These are phyloP conservation scores for Bufo bufo DNA, from an alignment of 2,113 vertebrate genomes.

Conservation along the genomic window DNA sequence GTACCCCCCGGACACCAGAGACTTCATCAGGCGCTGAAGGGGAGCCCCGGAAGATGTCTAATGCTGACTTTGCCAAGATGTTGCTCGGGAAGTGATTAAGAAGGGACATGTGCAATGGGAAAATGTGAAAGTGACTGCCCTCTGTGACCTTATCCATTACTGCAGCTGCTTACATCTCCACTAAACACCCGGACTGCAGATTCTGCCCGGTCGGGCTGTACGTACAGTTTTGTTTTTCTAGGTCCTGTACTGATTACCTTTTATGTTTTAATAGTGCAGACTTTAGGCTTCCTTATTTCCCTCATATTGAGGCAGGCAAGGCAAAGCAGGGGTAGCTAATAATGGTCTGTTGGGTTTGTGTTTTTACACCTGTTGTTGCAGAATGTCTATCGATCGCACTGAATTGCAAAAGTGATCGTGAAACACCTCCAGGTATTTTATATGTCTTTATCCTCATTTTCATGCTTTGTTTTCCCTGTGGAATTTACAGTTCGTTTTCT, in stretches of 20 bases:
- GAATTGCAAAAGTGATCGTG: slow-evolving; percentile 11
- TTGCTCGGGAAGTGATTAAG: slow-evolving; percentile 84
- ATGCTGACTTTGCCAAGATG: slow-evolving; percentile 94
- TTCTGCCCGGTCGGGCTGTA: slow-evolving; percentile 4
- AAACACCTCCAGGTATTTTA: slow-evolving; percentile 33
- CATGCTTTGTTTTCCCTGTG: slow-evolving; percentile 17
- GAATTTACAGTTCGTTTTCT: neutral
- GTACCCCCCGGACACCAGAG: slow-evolving; percentile 69
- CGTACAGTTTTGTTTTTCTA: neutral
- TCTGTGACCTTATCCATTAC: slow-evolving; percentile 77
- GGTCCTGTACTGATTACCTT: slow-evolving; percentile 1
- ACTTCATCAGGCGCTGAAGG: slow-evolving; percentile 58
- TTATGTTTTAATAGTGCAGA: slow-evolving; percentile 48
- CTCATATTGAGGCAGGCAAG: slow-evolving; percentile 57
- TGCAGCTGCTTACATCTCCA: slow-evolving; percentile 47
- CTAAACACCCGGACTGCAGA: slow-evolving; percentile 52
- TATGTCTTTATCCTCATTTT: slow-evolving; percentile 10
- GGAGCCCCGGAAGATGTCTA: slow-evolving; percentile 84
- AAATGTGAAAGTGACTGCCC: slow-evolving; percentile 73
- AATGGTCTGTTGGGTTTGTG: slow-evolving; percentile 38
- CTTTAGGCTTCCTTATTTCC: slow-evolving; percentile 51
- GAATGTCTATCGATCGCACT: slow-evolving; percentile 14
- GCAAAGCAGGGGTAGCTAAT: slow-evolving; percentile 38
- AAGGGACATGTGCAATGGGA: slow-evolving; percentile 28
- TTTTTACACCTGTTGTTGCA: slow-evolving; percentile 45